Evolutionary conservation across 1,140 invertebrate genomes (phyloP), one percentile per base, ranked within the genome.

Genomic region (Adoxophyes honmai): DNA sequence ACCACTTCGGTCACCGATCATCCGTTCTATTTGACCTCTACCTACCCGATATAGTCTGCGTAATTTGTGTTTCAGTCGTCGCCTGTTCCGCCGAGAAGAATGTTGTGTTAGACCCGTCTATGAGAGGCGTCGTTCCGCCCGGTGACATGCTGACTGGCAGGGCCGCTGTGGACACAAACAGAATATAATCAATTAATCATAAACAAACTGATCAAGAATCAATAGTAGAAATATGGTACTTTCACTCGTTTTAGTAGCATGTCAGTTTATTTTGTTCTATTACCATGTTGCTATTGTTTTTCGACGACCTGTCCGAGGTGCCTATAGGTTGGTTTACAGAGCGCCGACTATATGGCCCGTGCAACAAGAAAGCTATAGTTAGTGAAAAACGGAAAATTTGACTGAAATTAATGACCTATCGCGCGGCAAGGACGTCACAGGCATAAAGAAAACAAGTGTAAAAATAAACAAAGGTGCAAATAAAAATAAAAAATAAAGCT

Each of bases 401-500:
- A n/a, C n/a, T n/a, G n/a, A n/a, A n/a, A n/a, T n/a, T n/a, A n/a
- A n/a, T n/a, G n/a, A n/a, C n/a, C n/a, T n/a, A n/a, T n/a, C n/a
- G n/a, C n/a, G n/a, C n/a, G n/a, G n/a, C n/a, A n/a, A n/a, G n/a
- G n/a, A n/a, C n/a, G n/a, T n/a, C n/a, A n/a, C n/a, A n/a, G n/a
- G n/a, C n/a, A n/a, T n/a, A n/a, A n/a, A n/a, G n/a, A 28, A 56
- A 18, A 39, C 1, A 63, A 51, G 64, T 66, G 56, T 55, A 63
- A 65, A 66, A 79, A n/a, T n/a, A 78, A 73, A 64, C 54, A 76
- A 76, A 68, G 36, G 81, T 90, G 84, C 84, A 87, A 87, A 88
- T 89, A 77, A 86, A 86, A 89, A 72, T 62, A 70, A 81, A 86
- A n/a, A 67, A 73, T 64, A 78, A 90, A 87, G 88, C 92, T 93